Percentiles rank a stretch among this genome's conserved stretches.
These are phyloP conservation scores for Betta splendens DNA, from an alignment of 2,797 vertebrate species.

Conservation along the genomic window DNA sequence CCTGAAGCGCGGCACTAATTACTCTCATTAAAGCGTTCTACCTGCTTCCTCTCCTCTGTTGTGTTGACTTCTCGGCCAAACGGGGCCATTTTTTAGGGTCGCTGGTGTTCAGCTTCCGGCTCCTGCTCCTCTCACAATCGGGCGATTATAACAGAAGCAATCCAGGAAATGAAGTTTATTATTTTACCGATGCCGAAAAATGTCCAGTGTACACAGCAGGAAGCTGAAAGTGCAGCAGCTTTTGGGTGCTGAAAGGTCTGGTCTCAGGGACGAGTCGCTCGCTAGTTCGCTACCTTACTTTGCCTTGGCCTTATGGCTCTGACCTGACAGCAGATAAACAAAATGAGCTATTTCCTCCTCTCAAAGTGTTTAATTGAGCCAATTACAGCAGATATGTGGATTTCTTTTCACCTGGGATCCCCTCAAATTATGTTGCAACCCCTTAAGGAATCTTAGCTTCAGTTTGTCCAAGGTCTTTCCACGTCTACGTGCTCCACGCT, in stretches of 20 bases:
- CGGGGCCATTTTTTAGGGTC: constrained; percentile 16
- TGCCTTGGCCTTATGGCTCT: not conserved
- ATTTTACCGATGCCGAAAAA: constrained; percentile 18
- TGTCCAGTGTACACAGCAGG: constrained; percentile 33
- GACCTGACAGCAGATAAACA: not conserved
- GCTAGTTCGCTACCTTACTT: not conserved
- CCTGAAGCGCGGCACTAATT: constrained; percentile 12
- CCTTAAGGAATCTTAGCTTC: not conserved
- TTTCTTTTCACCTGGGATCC: constrained; percentile 2
- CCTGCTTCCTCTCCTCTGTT: not conserved
- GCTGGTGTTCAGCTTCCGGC: constrained; percentile 16
- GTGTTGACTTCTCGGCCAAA: not conserved
- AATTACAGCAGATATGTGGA: not conserved
- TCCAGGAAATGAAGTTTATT: constrained; percentile 45
- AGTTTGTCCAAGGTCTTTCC: not conserved
- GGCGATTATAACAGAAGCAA: constrained; percentile 42
- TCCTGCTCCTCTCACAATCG: constrained; percentile 4
- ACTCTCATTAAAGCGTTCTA: constrained; percentile 19
- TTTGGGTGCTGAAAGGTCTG: not conserved
- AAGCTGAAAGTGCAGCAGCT: constrained; percentile 35
- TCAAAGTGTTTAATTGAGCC: not conserved
- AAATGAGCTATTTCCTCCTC: not conserved
- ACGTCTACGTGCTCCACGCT: not conserved
- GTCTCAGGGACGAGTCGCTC: not conserved
- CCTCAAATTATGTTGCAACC: not conserved